A percentile compares a stretch with the other conserved stretches of the same genome.
phyloP scores from a whole-genome alignment of 2,797 vertebrate genomes.

The Neosilurus mollespiculum region DNA sequence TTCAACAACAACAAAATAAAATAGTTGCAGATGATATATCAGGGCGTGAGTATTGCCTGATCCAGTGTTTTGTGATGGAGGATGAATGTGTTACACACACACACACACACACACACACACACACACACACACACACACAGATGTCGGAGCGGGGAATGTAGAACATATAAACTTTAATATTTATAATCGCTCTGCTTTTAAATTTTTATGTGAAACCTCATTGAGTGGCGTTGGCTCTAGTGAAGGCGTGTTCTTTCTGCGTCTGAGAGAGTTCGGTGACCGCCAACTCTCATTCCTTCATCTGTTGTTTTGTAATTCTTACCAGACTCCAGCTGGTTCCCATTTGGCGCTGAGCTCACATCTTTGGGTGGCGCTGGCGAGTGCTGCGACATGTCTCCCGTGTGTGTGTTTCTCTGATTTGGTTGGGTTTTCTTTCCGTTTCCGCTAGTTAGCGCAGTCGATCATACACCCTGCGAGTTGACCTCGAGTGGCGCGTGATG shows the following conservation, averaged over 20 bases:
- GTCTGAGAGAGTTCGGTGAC: not conserved
- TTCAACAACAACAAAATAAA: not conserved
- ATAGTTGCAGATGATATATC: not conserved
- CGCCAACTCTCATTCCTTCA: conserved; percentile 25
- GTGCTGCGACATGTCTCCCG: conserved; percentile 20
- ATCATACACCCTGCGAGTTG: not conserved
- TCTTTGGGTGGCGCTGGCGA: conserved; percentile 28
- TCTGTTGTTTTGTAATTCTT: conserved; percentile 33
- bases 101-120: too few relatives aligned
- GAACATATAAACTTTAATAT: not conserved
- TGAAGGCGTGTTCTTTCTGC: conserved; percentile 1
- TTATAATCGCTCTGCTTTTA: not conserved
- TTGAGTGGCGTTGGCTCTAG: not conserved
- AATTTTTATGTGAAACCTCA: not conserved
- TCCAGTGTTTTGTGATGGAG: not conserved
- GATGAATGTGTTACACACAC: not conserved
- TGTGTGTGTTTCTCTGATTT: conserved; percentile 7
- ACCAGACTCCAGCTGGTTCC: conserved; percentile 54
- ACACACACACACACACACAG: too few relatives aligned
- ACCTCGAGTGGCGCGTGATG: not conserved
- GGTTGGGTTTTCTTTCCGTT: not conserved
- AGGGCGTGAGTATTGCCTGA: not conserved
- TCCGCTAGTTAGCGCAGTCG: not conserved
- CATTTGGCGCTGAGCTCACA: conserved; percentile 53
- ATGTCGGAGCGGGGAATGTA: not conserved